A percentile compares a stretch with the other conserved stretches of the same genome.
These are phyloP conservation scores for Zootermopsis nevadensis DNA, from an alignment of 2,888 invertebrate species.

Conservation along the genomic window DNA sequence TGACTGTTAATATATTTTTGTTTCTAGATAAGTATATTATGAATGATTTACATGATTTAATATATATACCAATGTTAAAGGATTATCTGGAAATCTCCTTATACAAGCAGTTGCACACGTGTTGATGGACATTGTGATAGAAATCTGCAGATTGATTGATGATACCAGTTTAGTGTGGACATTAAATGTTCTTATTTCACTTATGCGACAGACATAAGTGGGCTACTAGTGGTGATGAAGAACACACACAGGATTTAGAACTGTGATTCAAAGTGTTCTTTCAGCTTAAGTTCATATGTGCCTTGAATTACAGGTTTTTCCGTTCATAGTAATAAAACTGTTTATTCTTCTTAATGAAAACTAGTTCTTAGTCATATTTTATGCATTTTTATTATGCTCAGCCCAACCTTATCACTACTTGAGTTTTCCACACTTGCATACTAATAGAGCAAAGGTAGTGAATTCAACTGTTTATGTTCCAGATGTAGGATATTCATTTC, in stretches of 20 bases:
- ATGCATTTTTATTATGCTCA: no score
- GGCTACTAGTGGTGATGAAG: not conserved
- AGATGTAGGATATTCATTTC: no score
- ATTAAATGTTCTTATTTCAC: no score
- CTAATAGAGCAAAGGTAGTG: no score
- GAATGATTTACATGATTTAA: not conserved
- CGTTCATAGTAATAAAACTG: not conserved
- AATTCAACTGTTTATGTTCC: no score
- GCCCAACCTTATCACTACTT: no score
- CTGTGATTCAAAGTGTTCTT: not conserved
- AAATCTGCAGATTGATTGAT: no score
- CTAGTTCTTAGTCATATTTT: not conserved
- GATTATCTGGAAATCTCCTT: not conserved
- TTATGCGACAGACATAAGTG: no score
- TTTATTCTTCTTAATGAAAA: not conserved
- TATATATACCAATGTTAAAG: not conserved
- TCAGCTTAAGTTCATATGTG: not conserved
- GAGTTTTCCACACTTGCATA: no score
- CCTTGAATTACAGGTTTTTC: not conserved
- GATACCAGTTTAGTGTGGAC: no score
- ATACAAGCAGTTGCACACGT: constrained; percentile 7
- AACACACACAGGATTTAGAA: not conserved
- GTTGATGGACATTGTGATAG: not conserved
- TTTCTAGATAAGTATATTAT: not conserved
- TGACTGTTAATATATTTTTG: constrained; percentile 3